Conservation (phyloP, 1,140 invertebrate species). For the Cepaea nemoralis region DNA sequence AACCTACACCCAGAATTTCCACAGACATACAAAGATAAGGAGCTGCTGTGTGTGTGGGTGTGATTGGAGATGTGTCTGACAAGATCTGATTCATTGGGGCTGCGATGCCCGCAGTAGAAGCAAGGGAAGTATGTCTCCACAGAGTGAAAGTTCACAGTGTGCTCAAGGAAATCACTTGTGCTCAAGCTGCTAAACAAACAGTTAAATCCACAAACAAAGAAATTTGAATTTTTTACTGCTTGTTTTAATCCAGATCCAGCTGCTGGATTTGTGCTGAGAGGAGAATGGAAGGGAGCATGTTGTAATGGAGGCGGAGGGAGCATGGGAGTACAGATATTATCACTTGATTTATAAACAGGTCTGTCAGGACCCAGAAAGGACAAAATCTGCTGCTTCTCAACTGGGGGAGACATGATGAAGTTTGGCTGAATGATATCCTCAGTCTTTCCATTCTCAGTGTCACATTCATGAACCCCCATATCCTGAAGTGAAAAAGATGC, state of each 20-base stretch:
- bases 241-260: neutral
- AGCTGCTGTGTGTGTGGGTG: constrained; percentile 53
- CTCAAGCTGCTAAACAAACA: constrained; percentile 55
- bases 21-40: constrained; percentile 54
- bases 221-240: constrained; percentile 40
- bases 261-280: neutral
- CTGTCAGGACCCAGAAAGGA: constrained; percentile 35
- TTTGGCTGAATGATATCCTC: neutral
- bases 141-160: constrained; percentile 48
- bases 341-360: constrained; percentile 14
- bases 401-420: constrained; percentile 24
- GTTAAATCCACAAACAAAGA: constrained; percentile 59
- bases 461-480: neutral
- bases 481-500: constrained; percentile 47
- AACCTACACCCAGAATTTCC: constrained; percentile 53
- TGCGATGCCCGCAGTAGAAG: constrained; percentile 57
- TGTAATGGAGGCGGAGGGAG: constrained; percentile 19
- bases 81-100: constrained; percentile 52
- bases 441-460: neutral
- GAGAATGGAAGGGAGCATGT: constrained; percentile 7
- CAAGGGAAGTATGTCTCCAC: constrained; percentile 51
- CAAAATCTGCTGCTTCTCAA: constrained; percentile 9
- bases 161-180: constrained; percentile 54
- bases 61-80: constrained; percentile 52
- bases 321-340: neutral